Percentiles rank a stretch among this genome's conserved stretches.
phyloP scores from a whole-genome alignment of 2,797 vertebrate species.

The Parotocinclus haroldoi region DNA sequence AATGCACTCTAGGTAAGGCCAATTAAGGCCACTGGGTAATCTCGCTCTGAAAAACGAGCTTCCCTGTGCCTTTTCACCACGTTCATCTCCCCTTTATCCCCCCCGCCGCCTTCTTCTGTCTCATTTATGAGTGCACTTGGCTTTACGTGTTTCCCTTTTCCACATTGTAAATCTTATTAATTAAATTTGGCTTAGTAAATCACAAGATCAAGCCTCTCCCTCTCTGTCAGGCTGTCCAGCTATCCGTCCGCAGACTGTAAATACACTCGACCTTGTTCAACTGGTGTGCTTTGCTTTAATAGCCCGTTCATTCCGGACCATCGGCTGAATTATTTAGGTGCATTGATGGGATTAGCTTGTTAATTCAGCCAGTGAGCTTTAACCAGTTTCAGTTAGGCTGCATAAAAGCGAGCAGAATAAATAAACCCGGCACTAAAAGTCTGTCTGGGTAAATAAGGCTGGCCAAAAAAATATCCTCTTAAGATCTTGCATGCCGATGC shows the following conservation, averaged over 20 bases:
- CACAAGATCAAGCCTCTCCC: slow-evolving; percentile 17
- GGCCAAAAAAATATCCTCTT: no score
- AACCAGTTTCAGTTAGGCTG: neutral
- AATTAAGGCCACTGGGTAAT: slow-evolving; percentile 9
- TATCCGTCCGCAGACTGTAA: slow-evolving; percentile 28
- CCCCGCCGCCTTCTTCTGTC: slow-evolving; percentile 3
- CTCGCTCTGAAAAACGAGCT: slow-evolving; percentile 19
- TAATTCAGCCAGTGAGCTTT: slow-evolving; percentile 38
- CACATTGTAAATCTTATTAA: slow-evolving; percentile 51
- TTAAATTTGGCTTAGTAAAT: slow-evolving; percentile 49
- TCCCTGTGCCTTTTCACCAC: slow-evolving; percentile 33
- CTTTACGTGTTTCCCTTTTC: slow-evolving; percentile 36
- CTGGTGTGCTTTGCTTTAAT: slow-evolving; percentile 20
- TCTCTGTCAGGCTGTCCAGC: slow-evolving; percentile 29
- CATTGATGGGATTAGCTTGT: slow-evolving; percentile 33
- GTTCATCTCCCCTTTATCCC: slow-evolving; percentile 6
- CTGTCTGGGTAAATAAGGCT: slow-evolving; percentile 19
- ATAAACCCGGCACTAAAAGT: slow-evolving; percentile 3
- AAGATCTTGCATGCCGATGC: no score
- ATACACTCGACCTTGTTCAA: slow-evolving; percentile 37
- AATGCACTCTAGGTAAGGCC: slow-evolving; percentile 1
- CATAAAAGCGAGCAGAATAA: slow-evolving; percentile 8
- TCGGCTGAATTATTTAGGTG: slow-evolving; percentile 23
- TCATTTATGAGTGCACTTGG: slow-evolving; percentile 41
- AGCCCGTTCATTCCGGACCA: slow-evolving; percentile 5